Base-by-base conservation (phyloP, 2,113 vertebrate species). In the Nicator chloris region DNA sequence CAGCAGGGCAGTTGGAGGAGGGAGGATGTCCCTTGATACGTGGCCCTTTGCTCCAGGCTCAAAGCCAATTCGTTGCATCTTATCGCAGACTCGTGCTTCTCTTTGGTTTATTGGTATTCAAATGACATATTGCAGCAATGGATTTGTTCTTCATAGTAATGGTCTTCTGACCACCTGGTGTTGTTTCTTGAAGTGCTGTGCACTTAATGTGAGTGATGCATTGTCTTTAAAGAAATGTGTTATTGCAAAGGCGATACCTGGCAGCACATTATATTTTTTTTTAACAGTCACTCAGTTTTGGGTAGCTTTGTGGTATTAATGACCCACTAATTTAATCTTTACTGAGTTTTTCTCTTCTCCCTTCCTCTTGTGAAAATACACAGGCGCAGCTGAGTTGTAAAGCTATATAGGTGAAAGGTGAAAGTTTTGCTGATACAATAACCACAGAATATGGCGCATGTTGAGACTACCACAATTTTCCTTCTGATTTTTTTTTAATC, bases 281-380 rank as follows among this genome's bases (percentile, higher is more conserved):
- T 87, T 27, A 63, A 35, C 30, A 56, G 28, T 71, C 5, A 4
- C 39, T 88, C 24, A 8, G 40, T 87, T 94, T 92, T 53, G 49
- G 54, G 57, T 45, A 76, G 66, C 31, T 88, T 82, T 87, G 57
- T 82, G 54, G 49, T 94, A 90, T 89, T 94, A 91, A 80, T 54
- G 42, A 65, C 47, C 8, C 50, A 82, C 57, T 51, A 72, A 76
- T 82, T 79, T 79, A 92, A 77, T 85, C 40, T 89, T 75, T 57
- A 65, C 53, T 76, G 37, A 72, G 15, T 85, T 92, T 85, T 80
- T 76, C 42, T 42, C 39, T 57, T 50, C 11, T 93, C 13, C 12
- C 35, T 83, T 81, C 35, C 13, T 76, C n/a, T 59, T 82, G 27
- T 47, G 57, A 92, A 95, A 96, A 79, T 79, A 93, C 6, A 82